Base-by-base conservation (phyloP, 2,797 vertebrate species). In the Glossophaga mutica region DNA sequence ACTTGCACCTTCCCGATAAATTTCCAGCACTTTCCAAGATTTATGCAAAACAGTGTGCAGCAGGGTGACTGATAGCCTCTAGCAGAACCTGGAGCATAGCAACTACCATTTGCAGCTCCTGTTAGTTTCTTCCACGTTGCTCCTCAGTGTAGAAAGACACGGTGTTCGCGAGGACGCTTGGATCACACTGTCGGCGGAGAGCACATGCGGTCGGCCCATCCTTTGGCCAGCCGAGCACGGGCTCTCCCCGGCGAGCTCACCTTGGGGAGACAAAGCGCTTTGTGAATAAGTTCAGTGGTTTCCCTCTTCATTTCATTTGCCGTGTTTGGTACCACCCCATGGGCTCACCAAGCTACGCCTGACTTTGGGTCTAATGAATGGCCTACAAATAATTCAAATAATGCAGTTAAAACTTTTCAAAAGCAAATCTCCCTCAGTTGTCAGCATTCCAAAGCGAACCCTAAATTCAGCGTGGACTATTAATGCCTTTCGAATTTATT, bases 401-500 rank as follows among this genome's bases (percentile, higher is more conserved):
- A 86, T 34, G 73, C 26, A 26, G 55, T 37, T 96, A 79, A 92
- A 92, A 92, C 78, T 96, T 97, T 78, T 55, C n/a, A 44, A 76
- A 92, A 93, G 92, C 84, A 42, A 44, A 71, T 90, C 62, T 88
- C 65, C n/a, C 19, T 34, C 76, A 71, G 62, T 81, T 86, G 57
- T 78, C 84, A 79, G 85, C 70, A 88, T 92, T 68, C 81, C 68
- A 82, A 74, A 88, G 68, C 48, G 65, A 76, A 32, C 22, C 46
- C 90, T 95, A 87, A 95, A 81, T 86, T 71, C 78, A 92, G 65
- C 4, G 24, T 22, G 77, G 68, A 62, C 81, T 74, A 52, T 76
- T 83, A 93, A 73, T 79, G 87, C 85, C n/a, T 71, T 94, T 97
- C 96, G 87, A 50, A 88, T 93, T 93, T 85, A 79, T 85, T 92